A percentile compares a stretch with the other conserved stretches of the same genome.
Conservation (phyloP, 2,888 invertebrate species). For the Rhagonycha lutea region DNA sequence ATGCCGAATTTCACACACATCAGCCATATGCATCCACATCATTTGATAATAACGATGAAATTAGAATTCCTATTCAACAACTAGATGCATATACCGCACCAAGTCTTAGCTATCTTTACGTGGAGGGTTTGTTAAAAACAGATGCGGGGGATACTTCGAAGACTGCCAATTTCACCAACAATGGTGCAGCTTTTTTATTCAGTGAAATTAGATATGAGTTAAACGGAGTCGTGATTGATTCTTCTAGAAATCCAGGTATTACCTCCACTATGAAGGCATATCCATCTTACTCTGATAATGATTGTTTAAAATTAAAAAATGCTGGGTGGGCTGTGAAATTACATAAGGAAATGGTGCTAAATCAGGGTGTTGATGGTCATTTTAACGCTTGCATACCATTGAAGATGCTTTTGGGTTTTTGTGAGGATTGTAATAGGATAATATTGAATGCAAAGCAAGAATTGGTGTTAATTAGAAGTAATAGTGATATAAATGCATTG, state of each 20-base stretch:
- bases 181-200: background rate
- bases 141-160: background rate
- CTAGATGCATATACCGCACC: constrained; percentile 4
- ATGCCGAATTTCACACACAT: constrained; percentile 11
- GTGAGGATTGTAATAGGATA: constrained; percentile 35
- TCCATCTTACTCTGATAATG: constrained; percentile 38
- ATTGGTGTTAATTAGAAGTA: constrained; percentile 34
- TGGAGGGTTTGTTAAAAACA: constrained; percentile 1
- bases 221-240: constrained; percentile 35
- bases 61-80: constrained; percentile 12
- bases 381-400: background rate
- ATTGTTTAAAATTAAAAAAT: constrained; percentile 36
- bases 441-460: constrained; percentile 50
- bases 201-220: background rate
- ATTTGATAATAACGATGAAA: constrained; percentile 18
- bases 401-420: background rate
- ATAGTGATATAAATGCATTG: background rate
- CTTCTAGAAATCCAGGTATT: constrained; percentile 41
- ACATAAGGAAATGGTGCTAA: background rate
- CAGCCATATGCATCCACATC: constrained; percentile 6
- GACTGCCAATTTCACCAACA: background rate
- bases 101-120: constrained; percentile 7
- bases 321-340: constrained; percentile 32
- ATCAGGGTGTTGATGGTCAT: constrained; percentile 32
- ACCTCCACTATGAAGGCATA: constrained; percentile 46